A percentile compares a stretch with the other conserved stretches of the same genome.
Conservation (phyloP, 2,113 vertebrate genomes). For the Muscicapa adusta region DNA sequence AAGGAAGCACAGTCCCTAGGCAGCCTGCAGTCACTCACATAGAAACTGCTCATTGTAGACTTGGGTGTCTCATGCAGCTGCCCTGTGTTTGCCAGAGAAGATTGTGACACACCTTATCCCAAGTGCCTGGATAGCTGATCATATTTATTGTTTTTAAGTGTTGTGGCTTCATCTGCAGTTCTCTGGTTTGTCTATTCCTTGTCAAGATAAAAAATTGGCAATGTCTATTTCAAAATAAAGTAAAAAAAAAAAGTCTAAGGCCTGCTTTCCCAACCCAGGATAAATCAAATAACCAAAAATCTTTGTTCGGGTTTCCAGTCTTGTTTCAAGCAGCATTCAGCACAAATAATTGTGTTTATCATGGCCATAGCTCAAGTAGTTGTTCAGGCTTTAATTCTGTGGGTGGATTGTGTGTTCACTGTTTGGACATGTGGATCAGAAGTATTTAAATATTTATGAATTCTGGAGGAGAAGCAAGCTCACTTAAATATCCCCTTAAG, state of each 20-base stretch:
- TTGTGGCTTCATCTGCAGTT: background rate
- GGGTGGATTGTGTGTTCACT: background rate
- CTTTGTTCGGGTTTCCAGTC: background rate
- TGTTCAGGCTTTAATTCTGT: background rate
- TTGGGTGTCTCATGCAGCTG: background rate
- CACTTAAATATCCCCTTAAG: background rate
- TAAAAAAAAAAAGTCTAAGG: too few relatives aligned
- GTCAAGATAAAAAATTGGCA: background rate
- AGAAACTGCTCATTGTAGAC: background rate
- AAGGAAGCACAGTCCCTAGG: background rate
- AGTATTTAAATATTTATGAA: slow-evolving; percentile 16
- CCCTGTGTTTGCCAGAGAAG: background rate
- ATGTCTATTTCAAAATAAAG: background rate
- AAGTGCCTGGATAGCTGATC: background rate
- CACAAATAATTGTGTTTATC: background rate
- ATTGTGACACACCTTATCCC: background rate
- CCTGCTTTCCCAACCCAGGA: background rate
- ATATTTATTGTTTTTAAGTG: background rate
- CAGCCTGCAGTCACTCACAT: background rate
- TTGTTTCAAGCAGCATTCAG: background rate
- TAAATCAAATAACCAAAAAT: background rate
- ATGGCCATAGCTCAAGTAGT: background rate
- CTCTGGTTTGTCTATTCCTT: background rate
- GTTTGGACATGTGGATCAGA: background rate
- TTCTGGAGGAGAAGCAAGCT: background rate